phyloP scores from a whole-genome alignment of 53 echinoderm and acorn worm species.

The Actinopyga echinites region DNA sequence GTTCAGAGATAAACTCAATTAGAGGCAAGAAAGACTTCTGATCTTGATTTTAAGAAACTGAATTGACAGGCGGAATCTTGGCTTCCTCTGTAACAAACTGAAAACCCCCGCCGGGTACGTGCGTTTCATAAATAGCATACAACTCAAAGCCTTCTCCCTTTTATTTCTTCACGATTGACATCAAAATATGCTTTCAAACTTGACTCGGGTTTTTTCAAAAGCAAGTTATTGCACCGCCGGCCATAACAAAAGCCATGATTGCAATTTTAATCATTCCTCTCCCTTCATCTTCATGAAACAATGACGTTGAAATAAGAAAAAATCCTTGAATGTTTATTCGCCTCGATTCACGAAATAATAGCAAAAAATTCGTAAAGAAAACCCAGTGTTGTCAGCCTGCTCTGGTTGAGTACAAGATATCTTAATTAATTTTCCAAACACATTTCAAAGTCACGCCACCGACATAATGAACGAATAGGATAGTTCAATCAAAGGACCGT shows the following conservation, averaged over 20 bases:
- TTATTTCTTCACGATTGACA: constrained; percentile 6
- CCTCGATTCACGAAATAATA: constrained; percentile 36
- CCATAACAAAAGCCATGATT: constrained; percentile 2
- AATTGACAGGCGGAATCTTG: constrained; percentile 30
- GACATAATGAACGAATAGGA: too few species aligned
- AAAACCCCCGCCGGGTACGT: constrained; percentile 29
- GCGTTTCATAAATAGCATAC: constrained; percentile 35
- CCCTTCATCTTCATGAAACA: neutral
- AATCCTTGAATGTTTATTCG: constrained; percentile 38
- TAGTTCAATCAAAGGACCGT: too few species aligned
- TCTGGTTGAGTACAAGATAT: neutral
- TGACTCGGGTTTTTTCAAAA: neutral
- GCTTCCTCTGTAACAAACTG: neutral
- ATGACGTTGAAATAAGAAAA: neutral
- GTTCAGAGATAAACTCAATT: neutral
- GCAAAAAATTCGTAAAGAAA: constrained; percentile 1
- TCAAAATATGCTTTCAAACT: constrained; percentile 15
- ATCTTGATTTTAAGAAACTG: neutral
- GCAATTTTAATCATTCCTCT: constrained; percentile 12
- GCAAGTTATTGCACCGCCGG: constrained; percentile 21
- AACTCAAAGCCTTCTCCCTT: neutral
- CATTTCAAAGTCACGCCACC: too few species aligned
- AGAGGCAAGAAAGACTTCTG: neutral
- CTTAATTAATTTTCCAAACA: constrained; percentile 23
- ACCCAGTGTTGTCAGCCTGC: neutral